Evolutionary conservation across 1,140 invertebrate genomes (phyloP), one percentile per base, ranked within the genome.

Genomic region (Potamilus streckersoni): DNA sequence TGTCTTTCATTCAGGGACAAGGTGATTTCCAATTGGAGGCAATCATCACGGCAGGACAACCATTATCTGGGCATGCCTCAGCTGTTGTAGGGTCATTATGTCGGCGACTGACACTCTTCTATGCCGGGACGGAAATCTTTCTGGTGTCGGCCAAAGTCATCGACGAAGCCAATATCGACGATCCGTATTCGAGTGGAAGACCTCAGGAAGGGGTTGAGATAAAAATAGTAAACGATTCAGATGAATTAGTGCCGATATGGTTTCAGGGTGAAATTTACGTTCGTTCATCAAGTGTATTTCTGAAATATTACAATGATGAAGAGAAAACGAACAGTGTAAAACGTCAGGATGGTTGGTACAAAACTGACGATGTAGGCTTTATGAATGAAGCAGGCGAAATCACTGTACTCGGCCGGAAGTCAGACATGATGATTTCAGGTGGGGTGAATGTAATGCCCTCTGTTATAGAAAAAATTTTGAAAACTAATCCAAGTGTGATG

Each of bases 291-390:
- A 57, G 58, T 15, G 20, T 89, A 38, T 88, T 90, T 77, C 82
- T 85, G 73, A 95, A 94, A 2, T 98, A 98, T 89, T 97, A 82
- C 75, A 86, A 84, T 79, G 81, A 90, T 65, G 83, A 83, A 19
- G 89, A 88, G 66, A 84, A 87, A 66, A 91, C 90, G 12, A 78
- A 78, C 27, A 85, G 89, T 68, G 80, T 80, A 6, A 63, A 91
- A 13, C 89, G 91, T 64, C 65, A 65, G 1, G 91, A 92, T 66
- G 91, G 90, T 1, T 91, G 87, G 87, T 78, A 89, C 31, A 86
- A 87, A 73, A 90, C 88, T 14, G 90, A 90, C 38, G 90, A 91
- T 78, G 74, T 91, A 49, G 90, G 87, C 1, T 64, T 62, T 27
- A 60, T 85, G 69, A 79, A 69, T 81, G 56, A 69, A 64, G 38